Evolutionary conservation across 2,888 invertebrate genomes (phyloP), one percentile per base, ranked within the genome.

Genomic region (Yponomeuta sedellus): DNA sequence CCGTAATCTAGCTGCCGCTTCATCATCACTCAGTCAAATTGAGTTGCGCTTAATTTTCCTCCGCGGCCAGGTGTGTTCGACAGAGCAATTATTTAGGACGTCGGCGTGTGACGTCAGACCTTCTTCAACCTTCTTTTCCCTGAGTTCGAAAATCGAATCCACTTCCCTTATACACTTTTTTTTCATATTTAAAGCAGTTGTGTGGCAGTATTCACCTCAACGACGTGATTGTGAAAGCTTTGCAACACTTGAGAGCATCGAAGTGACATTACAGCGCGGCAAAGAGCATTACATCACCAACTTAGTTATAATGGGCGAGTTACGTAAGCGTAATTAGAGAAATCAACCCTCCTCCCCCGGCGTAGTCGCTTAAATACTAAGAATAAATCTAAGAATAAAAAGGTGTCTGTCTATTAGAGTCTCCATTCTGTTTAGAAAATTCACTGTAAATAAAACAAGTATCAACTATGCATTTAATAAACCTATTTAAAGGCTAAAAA

Each of bases 1-100:
- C 82, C 85, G 86, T 89, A 89, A 85, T 85, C 83, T 74, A 72
- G 76, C 82, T 78, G 78, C 80, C 88, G 85, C 90, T 88, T 86
- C 86, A 90, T 87, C 88, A 90, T 90, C 90, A 90, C 87, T 91
- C 89, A 90, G 88, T 89, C 89, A 89, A 90, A 90, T 90, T 89
- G 87, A 88, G 88, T 89, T 89, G 86, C 88, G 83, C 90, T 90
- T 91, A 90, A 91, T 91, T 90, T 91, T 90, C 89, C 90, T 90
- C 89, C 82, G 79, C 82, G 83, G 82, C 86, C 91, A 90, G 91
- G 90, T 91, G 91, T 90, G 88, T 91, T 91, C 91, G 91, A 91
- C 91, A 88, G 86, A 88, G 88, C 88, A 90, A 90, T 91, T 91
- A 91, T 91, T 91, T 90, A 91, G 87, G 86, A 82, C 88, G 87